Conservation (phyloP, 1,140 invertebrate species). For the Magallana gigas region DNA sequence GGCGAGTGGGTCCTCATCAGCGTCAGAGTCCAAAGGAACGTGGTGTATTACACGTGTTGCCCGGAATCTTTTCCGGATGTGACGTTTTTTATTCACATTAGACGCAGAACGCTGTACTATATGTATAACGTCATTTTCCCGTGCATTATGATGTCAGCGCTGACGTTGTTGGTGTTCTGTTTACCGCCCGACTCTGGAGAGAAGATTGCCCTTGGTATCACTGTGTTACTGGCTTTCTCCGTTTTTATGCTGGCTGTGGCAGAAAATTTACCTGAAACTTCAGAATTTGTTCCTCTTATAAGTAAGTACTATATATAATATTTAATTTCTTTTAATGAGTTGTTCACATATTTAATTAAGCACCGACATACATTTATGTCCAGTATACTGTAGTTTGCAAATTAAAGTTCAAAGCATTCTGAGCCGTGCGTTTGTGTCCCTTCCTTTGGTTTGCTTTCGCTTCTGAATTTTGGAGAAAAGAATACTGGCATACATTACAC, state of each 20-base stretch:
- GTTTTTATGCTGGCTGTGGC: conserved; percentile 84
- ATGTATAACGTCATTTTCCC: conserved; percentile 84
- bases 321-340: too few relatives aligned
- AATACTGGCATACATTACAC: too few relatives aligned
- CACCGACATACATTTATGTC: too few relatives aligned
- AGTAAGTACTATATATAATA: conserved; percentile 70
- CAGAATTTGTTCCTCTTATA: conserved; percentile 83
- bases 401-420: too few relatives aligned
- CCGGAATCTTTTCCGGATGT: conserved; percentile 83
- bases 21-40: conserved; percentile 80
- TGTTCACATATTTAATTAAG: too few relatives aligned
- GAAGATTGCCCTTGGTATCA: conserved; percentile 84
- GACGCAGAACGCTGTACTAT: conserved; percentile 96
- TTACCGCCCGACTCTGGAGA: conserved; percentile 83
- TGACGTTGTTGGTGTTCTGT: conserved; percentile 83
- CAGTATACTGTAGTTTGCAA: too few relatives aligned
- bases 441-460: too few relatives aligned
- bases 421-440: too few relatives aligned
- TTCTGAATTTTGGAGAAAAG: too few relatives aligned
- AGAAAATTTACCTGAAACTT: conserved; percentile 84
- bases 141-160: conserved; percentile 83
- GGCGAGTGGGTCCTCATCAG: conserved; percentile 83
- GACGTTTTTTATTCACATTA: conserved; percentile 87
- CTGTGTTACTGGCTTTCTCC: conserved; percentile 83
- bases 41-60: conserved; percentile 81